Evolutionary conservation across 2,888 invertebrate species (phyloP).

Genomic region (Aethes cnicana): DNA sequence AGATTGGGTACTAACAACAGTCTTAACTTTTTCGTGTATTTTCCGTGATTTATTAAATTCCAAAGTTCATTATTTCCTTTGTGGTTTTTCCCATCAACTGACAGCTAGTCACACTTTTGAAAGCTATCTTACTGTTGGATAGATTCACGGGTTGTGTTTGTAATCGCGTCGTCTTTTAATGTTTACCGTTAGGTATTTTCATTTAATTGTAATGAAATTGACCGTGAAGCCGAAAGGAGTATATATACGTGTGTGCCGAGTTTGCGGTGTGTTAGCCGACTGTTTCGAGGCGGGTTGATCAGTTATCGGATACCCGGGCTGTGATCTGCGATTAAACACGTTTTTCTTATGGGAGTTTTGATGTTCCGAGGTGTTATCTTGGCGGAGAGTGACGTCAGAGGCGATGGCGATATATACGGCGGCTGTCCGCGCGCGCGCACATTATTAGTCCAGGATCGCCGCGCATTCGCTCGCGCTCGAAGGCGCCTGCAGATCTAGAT

Average conservation of each 20-base stretch:
- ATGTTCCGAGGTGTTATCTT: constrained; percentile 46
- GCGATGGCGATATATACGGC: constrained; percentile 64
- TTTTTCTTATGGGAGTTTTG: constrained; percentile 39
- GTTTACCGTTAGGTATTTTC: too few relatives aligned
- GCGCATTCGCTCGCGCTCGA: constrained; percentile 54
- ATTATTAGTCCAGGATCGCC: constrained; percentile 63
- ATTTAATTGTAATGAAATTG: too few relatives aligned
- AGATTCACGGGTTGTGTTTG: too few relatives aligned
- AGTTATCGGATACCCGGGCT: constrained; percentile 2
- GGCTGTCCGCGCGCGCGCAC: constrained; percentile 66
- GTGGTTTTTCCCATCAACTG: background rate
- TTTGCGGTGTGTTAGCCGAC: background rate
- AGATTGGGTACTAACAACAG: too few relatives aligned
- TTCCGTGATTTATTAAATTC: too few relatives aligned
- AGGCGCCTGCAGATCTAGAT: constrained; percentile 43
- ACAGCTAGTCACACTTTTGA: background rate
- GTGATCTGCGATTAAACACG: constrained; percentile 47
- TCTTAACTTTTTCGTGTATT: too few relatives aligned
- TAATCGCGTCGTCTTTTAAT: too few relatives aligned
- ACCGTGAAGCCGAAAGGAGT: too few relatives aligned
- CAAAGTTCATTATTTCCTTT: too few relatives aligned
- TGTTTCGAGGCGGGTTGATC: background rate
- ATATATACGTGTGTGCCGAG: background rate
- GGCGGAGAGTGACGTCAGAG: constrained; percentile 60
- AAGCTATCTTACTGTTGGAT: constrained; percentile 7